A percentile compares a stretch with the other conserved stretches of the same genome.
Conservation (phyloP, 2,797 vertebrate species). For the Galaxias olidus region DNA sequence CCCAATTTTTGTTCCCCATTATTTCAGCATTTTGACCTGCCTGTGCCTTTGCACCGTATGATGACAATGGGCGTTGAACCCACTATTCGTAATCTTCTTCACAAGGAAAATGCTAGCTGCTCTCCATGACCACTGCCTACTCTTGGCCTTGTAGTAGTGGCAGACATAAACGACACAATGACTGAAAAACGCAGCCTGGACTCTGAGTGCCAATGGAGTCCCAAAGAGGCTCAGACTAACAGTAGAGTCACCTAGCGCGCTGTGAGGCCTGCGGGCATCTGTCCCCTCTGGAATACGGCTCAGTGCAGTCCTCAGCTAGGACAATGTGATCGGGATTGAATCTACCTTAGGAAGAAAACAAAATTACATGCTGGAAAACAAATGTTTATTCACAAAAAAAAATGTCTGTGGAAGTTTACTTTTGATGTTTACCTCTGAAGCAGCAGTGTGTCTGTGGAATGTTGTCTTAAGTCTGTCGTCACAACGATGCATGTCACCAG, state of each 20-base stretch:
- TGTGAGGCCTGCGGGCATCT: slow-evolving; percentile 53
- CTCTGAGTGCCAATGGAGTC: slow-evolving; percentile 34
- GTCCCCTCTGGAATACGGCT: slow-evolving; percentile 55
- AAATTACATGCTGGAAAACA: slow-evolving; percentile 76
- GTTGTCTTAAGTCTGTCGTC: slow-evolving; percentile 69
- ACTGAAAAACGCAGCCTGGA: slow-evolving; percentile 60
- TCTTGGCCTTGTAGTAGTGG: slow-evolving; percentile 52
- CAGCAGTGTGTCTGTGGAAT: slow-evolving; percentile 62
- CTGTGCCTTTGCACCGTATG: slow-evolving; percentile 53
- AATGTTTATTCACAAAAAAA: slow-evolving; percentile 66
- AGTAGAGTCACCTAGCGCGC: neutral
- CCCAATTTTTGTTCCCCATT: slow-evolving; percentile 18
- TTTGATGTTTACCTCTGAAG: slow-evolving; percentile 77
- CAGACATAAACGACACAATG: slow-evolving; percentile 46
- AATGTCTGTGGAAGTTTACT: slow-evolving; percentile 52
- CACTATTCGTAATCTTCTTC: slow-evolving; percentile 41
- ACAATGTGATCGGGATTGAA: slow-evolving; percentile 66
- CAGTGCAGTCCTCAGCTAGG: slow-evolving; percentile 72
- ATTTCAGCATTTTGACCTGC: slow-evolving; percentile 63
- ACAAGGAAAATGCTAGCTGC: slow-evolving; percentile 46
- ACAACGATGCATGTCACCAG: slow-evolving; percentile 74
- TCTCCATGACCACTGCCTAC: slow-evolving; percentile 58
- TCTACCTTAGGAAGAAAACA: slow-evolving; percentile 54
- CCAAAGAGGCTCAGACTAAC: slow-evolving; percentile 41
- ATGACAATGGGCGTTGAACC: slow-evolving; percentile 51